Base-by-base conservation (phyloP, 2,888 invertebrate genomes). In the Conus canariensis region DNA sequence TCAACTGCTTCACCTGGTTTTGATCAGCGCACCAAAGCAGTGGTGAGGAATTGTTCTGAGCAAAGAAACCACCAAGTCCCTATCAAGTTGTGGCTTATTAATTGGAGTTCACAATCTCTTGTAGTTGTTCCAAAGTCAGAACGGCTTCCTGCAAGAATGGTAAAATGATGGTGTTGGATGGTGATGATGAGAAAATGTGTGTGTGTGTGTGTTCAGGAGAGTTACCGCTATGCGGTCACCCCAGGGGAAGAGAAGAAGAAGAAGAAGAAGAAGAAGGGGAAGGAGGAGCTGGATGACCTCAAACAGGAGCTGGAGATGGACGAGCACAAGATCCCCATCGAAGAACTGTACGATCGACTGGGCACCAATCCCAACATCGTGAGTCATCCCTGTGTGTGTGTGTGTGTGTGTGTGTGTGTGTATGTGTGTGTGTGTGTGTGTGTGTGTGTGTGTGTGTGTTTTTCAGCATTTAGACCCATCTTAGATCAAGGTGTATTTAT, bases 281-380 rank as follows among this genome's bases (percentile, higher is more conserved):
- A 94, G 92, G 95, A 95, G 92, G 95, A 99, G 97, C 97, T 99
- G 97, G 99, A 99, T 97, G 99, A 99, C 97, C 97, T 99, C 96
- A 99, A 99, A 97, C 99, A 99, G 97, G 99, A 99, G 97, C 98
- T 99, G 97, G 98, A 99, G 97, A 99, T 99, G 97, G 99, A 99
- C 97, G 99, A 98, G 97, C 99, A 99, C 97, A 99, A 98, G 97
- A 98, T 99, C 97, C 97, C 99, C 96, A 97, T 99, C 94, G 99
- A 99, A 97, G 99, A 99, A 97, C 97, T 99, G 95, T 99, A 98
- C 97, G 98, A 98, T 97, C 98, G 99, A 97, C 98, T 99, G 97
- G 98, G 98, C 97, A 98, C 99, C 97, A 98, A 99, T 97, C 98
- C 99, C 95, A 99, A 99, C 97, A 98, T 98, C 97, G 99, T 99